Base-by-base conservation (phyloP, 2,113 vertebrate genomes). In the Engystomops pustulosus region DNA sequence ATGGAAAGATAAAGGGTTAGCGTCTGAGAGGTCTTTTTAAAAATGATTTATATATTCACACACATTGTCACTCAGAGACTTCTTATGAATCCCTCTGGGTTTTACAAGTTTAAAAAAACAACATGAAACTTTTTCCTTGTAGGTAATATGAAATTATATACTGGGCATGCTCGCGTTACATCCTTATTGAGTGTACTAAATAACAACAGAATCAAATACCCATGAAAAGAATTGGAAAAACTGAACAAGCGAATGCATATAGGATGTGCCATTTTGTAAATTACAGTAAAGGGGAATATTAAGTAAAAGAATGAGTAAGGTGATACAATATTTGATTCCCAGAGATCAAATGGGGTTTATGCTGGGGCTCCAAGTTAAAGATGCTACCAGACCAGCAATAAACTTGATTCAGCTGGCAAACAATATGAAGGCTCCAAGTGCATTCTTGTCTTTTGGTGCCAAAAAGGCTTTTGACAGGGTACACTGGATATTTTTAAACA, bases 11-110 rank as follows among this genome's bases (percentile, higher is more conserved):
- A 83, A 83, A 83, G 71, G 67, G 53, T 71, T 60, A 58, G 36
- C 69, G 23, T 81, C 55, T 83, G 81, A 83, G 70, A 84, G 72
- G 82, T 84, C 58, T 68, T 77, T 76, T 84, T 41, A 77, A 84
- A 67, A 77, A 78, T 77, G 82, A 77, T 38, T 77, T 67, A 84
- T 77, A 84, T 38, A 77, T 76, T 77, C 82, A 77, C 47, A 84
- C 72, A 84, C 58, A 77, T 77, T 84, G 82, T 32, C 82, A 32
- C 65, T 84, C 34, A 68, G 58, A 84, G 45, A 55, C 38, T 68
- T 69, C 45, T 77, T 55, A 84, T 77, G 51, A 77, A 84, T 77
- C 60, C 68, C 68, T 71, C n/a, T 55, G 51, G 53, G 58, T 65
- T 67, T 55, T 83, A 14, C 30, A 67, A 78, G 82, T 84, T 77